phyloP scores from a whole-genome alignment of 2,113 vertebrate species.

The Rhynchomys soricoides region DNA sequence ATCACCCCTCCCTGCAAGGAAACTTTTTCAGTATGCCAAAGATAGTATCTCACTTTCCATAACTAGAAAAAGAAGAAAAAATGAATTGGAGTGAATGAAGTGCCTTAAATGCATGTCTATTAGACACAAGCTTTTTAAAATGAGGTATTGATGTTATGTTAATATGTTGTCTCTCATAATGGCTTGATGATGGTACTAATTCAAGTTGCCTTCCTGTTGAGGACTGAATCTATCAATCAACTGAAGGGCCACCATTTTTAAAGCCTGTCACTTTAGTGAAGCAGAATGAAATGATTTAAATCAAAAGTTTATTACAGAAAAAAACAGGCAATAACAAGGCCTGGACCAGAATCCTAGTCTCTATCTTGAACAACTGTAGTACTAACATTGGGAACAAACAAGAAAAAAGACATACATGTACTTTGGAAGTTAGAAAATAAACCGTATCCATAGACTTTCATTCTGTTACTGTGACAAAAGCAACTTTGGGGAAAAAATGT shows the following conservation, averaged over 20 bases:
- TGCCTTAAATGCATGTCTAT: conserved; percentile 57
- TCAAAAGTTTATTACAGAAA: not conserved
- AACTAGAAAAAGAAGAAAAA: conserved; percentile 57
- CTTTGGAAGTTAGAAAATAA: not conserved
- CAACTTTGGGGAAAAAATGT: not conserved
- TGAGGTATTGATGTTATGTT: conserved; percentile 67
- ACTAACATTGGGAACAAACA: not conserved
- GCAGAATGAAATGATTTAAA: not conserved
- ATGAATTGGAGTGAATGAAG: conserved; percentile 40
- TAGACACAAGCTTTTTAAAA: conserved; percentile 46
- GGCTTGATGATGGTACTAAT: conserved; percentile 47
- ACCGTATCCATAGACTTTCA: not conserved
- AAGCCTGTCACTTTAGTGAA: not conserved
- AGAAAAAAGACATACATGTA: not conserved
- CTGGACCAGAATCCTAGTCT: not conserved
- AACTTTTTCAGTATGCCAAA: not conserved
- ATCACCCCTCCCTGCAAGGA: not conserved
- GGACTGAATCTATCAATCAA: conserved; percentile 50
- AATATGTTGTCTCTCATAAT: conserved; percentile 64
- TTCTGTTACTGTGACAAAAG: not conserved
- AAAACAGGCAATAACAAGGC: not conserved
- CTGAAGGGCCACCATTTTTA: conserved; percentile 28
- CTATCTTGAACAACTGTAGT: not conserved
- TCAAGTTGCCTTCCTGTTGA: conserved; percentile 32
- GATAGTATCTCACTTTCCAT: conserved; percentile 23